Evolutionary conservation across 2,888 invertebrate genomes (phyloP), one percentile per base, ranked within the genome.

Genomic region (Plebejus melissa): DNA sequence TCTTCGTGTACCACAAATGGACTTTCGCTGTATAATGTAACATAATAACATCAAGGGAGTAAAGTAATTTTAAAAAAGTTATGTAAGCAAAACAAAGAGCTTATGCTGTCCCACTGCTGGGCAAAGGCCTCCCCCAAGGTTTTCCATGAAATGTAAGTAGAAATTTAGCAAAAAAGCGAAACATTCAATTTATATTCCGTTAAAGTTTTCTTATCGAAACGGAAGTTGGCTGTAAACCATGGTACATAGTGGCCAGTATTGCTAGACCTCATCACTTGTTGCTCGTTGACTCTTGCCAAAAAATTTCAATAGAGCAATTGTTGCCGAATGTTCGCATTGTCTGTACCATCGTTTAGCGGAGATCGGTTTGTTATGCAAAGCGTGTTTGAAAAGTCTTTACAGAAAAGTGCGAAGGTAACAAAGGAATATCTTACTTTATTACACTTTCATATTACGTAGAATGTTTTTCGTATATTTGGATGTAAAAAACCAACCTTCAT

Each of bases 251-350:
- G 71, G 41, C 70, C 60, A 28, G 28, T 41, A 70, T n/a, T 13
- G 38, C n/a, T 70, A 9, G 28, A 70, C 22, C 70, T 28, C 46
- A 32, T 32, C 65, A 71, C 71, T 71, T 71, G 71, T 71, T 71
- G 71, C 71, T 46, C 2, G 22, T 22, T 71, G 41, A 46, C 71
- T 46, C 41, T 46, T 71, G 71, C 71, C 71, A 71, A 71, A 71
- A 71, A 71, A 46, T 71, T 71, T 28, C 46, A 71, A 71, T 71
- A 46, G 41, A 71, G 22, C 71, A 46, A 71, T 46, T 71, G 71
- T 71, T 71, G 71, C 71, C 1, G 71, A 71, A 71, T 22, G 22
- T 28, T 71, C 46, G 22, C 46, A 50, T 71, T 65, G 65, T 36
- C 65, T 65, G 65, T 60, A 3, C 28, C 60, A 65, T 65, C 32